These are phyloP conservation scores for Borostomias antarcticus DNA, from an alignment of 2,797 vertebrate species.

Conservation along the genomic window DNA sequence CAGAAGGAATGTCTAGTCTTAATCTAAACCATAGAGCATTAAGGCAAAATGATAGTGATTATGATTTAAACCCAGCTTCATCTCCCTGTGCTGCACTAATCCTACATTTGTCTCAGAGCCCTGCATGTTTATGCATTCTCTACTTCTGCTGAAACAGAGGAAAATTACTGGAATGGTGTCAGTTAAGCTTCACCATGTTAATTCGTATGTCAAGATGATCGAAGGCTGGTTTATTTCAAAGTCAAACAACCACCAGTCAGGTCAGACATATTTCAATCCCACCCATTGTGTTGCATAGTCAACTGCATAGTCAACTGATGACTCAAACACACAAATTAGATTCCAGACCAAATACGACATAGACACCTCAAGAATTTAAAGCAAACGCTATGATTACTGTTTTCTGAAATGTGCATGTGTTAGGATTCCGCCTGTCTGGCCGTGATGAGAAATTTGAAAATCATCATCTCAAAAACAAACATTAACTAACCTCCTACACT, in stretches of 20 bases:
- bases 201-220: constrained; percentile 11
- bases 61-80: constrained; percentile 6
- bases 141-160: not conserved
- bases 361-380: constrained; percentile 18
- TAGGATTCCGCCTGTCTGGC: not conserved
- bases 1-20: constrained; percentile 4
- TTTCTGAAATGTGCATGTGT: constrained; percentile 15
- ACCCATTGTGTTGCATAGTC: constrained; percentile 3
- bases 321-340: constrained; percentile 8
- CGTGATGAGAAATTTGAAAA: constrained; percentile 6
- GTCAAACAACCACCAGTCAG: constrained; percentile 12
- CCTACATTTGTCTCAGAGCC: not conserved
- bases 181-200: not conserved
- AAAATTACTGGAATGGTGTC: not conserved
- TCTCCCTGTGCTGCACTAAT: constrained; percentile 4
- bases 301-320: constrained; percentile 6
- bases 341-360: constrained; percentile 15
- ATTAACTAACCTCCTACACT: not conserved
- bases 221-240: constrained; percentile 21
- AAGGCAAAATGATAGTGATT: not conserved
- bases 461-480: not conserved
- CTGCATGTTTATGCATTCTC: constrained; percentile 6
- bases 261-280: constrained; percentile 6
- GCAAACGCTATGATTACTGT: constrained; percentile 26
- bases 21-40: not conserved